Evolutionary conservation across 2,888 invertebrate species (phyloP).

Genomic region (Ectemnius continuus): DNA sequence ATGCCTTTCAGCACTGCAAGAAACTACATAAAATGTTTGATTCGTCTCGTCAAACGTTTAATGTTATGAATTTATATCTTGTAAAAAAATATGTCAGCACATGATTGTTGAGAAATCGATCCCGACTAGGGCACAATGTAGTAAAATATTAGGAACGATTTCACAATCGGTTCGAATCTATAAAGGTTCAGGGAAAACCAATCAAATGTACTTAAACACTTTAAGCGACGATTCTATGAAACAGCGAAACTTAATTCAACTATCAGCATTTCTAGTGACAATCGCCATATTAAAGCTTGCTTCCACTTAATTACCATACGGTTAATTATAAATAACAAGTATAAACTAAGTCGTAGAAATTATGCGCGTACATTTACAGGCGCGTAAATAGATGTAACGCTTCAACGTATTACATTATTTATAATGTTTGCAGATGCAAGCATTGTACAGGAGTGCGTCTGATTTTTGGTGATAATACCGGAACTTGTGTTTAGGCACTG

Average conservation of each 20-base stretch:
- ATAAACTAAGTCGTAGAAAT: constrained; percentile 32
- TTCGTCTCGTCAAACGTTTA: too few relatives aligned
- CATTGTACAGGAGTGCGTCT: constrained; percentile 28
- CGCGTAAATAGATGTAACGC: constrained; percentile 15
- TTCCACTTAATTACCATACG: constrained; percentile 32
- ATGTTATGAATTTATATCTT: neutral
- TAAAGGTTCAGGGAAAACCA: constrained; percentile 62
- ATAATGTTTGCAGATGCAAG: constrained; percentile 32
- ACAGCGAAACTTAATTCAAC: constrained; percentile 28
- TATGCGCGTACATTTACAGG: constrained; percentile 8
- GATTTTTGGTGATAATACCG: constrained; percentile 15
- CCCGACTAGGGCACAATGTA: constrained; percentile 13
- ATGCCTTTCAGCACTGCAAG: neutral
- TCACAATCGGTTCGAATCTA: constrained; percentile 29
- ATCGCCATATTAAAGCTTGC: constrained; percentile 30
- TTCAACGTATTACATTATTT: constrained; percentile 17
- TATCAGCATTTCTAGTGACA: constrained; percentile 18
- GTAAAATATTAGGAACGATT: constrained; percentile 24
- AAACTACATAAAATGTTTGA: neutral
- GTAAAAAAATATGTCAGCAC: neutral
- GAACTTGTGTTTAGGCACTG: constrained; percentile 15
- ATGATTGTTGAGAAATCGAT: constrained; percentile 35
- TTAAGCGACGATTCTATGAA: constrained; percentile 44
- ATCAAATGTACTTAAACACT: constrained; percentile 30
- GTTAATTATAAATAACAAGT: constrained; percentile 39